Evolutionary conservation across 2,888 invertebrate species (phyloP).

Genomic region (Lobophora halterata): DNA sequence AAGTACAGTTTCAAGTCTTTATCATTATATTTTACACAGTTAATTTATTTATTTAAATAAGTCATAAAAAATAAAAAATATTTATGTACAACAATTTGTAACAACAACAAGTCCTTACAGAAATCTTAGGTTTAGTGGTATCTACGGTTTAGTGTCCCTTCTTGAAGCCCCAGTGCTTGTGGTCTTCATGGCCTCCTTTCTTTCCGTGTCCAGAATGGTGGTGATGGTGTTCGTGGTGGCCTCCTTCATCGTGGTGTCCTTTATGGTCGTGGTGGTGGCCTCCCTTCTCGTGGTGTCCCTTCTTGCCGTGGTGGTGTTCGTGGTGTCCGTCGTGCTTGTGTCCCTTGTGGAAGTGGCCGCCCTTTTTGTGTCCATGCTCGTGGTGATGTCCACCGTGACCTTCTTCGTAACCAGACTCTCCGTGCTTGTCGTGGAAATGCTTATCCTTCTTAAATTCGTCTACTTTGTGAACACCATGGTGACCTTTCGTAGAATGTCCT

Average conservation of each 20-base stretch:
- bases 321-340: slow-evolving; percentile 88
- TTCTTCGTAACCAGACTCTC: slow-evolving; percentile 87
- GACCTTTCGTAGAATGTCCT: slow-evolving; percentile 91
- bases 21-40: too few species aligned
- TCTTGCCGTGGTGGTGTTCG: slow-evolving; percentile 89
- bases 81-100: slow-evolving; percentile 22
- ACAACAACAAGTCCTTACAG: slow-evolving; percentile 20
- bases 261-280: slow-evolving; percentile 89
- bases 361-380: slow-evolving; percentile 89
- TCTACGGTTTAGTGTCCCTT: slow-evolving; percentile 66
- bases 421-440: slow-evolving; percentile 91
- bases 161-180: slow-evolving; percentile 88
- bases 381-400: slow-evolving; percentile 89
- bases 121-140: too few species aligned
- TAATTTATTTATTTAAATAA: slow-evolving; percentile 10
- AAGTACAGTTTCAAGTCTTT: too few species aligned
- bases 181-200: slow-evolving; percentile 89
- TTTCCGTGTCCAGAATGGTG: slow-evolving; percentile 87
- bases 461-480: slow-evolving; percentile 90
- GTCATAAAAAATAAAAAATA: slow-evolving; percentile 11
- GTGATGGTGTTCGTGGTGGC: slow-evolving; percentile 88
- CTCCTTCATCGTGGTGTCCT: slow-evolving; percentile 89
- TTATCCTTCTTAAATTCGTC: slow-evolving; percentile 92
- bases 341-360: slow-evolving; percentile 89
- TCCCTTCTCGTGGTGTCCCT: slow-evolving; percentile 89